Conservation (phyloP, 2,113 vertebrate genomes). For the Thamnaconus septentrionalis region DNA sequence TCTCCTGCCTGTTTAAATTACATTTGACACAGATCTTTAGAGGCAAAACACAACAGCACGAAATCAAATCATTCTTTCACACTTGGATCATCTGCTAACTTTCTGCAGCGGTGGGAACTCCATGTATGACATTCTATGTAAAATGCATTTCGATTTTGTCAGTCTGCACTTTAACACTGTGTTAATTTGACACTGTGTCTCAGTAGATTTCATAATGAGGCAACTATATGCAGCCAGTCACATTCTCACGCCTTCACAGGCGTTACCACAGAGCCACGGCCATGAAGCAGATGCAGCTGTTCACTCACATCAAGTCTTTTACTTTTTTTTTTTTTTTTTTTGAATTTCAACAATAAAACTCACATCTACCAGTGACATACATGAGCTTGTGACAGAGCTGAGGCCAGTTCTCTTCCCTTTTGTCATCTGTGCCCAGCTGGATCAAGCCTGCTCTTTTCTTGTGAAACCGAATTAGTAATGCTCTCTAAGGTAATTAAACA, state of each 20-base stretch:
- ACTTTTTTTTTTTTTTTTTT: background rate
- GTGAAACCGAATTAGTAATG: conserved; percentile 20
- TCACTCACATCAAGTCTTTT: conserved; percentile 2
- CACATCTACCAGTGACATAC: conserved; percentile 34
- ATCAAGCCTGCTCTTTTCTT: conserved; percentile 11
- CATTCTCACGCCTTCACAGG: conserved; percentile 12
- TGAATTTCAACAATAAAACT: conserved; percentile 11
- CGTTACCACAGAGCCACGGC: background rate
- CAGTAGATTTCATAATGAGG: too few relatives aligned
- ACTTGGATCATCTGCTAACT: background rate
- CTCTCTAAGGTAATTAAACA: conserved; percentile 51
- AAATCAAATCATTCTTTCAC: background rate
- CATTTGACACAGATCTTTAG: background rate
- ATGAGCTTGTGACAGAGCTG: conserved; percentile 14
- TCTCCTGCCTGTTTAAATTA: background rate
- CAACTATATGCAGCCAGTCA: too few relatives aligned
- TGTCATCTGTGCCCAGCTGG: conserved; percentile 35
- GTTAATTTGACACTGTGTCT: too few relatives aligned
- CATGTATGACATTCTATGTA: too few relatives aligned
- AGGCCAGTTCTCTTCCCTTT: conserved; percentile 16
- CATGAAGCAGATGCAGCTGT: conserved; percentile 23
- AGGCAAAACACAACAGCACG: background rate
- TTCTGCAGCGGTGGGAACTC: background rate
- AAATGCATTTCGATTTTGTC: too few relatives aligned
- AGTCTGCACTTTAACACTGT: too few relatives aligned